Evolutionary conservation across 23 tunicate species (phyloP).

Genomic region (Ciona savignyi): DNA sequence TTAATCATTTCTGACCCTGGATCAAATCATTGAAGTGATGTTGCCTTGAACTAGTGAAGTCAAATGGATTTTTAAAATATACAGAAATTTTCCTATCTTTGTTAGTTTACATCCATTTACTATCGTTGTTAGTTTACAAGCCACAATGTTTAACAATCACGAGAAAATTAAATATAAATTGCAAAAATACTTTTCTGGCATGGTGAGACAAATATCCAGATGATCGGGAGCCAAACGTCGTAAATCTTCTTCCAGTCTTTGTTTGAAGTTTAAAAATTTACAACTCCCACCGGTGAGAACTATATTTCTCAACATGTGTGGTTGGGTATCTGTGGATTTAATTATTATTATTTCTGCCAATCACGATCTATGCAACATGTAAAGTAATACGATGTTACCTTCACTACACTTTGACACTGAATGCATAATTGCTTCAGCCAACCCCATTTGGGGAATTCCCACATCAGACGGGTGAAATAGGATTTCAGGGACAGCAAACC

Average conservation of each 20-base stretch:
- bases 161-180: no score
- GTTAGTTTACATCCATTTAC: no score
- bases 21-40: no score
- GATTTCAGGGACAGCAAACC: slow-evolving; percentile 90
- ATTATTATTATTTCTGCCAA: no score
- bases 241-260: slow-evolving; percentile 61
- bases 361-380: no score
- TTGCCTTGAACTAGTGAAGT: no score
- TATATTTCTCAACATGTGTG: slow-evolving; percentile 68
- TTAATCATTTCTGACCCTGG: no score
- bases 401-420: slow-evolving; percentile 73
- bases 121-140: no score
- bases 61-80: no score
- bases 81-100: no score
- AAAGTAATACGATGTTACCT: neutral
- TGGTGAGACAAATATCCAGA: slow-evolving; percentile 20
- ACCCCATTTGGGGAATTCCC: slow-evolving; percentile 81
- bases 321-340: slow-evolving; percentile 44
- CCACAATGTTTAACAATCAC: no score
- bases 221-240: slow-evolving; percentile 54
- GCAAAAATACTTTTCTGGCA: slow-evolving; percentile 68
- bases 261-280: slow-evolving; percentile 41
- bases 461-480: slow-evolving; percentile 88
- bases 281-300: slow-evolving; percentile 88
- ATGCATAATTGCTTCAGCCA: slow-evolving; percentile 76